These are phyloP conservation scores for Trachymyrmex septentrionalis DNA, from an alignment of 1,140 invertebrate species.

Conservation along the genomic window DNA sequence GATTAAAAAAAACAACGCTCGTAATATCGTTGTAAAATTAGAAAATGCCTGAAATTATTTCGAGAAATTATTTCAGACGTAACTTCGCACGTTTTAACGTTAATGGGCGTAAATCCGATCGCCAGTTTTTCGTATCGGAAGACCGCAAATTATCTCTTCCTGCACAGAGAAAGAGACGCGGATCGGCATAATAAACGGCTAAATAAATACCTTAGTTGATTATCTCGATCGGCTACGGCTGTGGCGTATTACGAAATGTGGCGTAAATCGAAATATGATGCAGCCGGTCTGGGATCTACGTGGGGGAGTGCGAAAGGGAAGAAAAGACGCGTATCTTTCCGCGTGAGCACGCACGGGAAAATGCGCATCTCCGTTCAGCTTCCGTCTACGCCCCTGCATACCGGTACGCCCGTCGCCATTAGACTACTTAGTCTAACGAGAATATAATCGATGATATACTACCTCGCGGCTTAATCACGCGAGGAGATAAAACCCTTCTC, in stretches of 20 bases:
- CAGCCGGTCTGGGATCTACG: background rate
- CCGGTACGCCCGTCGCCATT: constrained; percentile 42
- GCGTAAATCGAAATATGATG: constrained; percentile 73
- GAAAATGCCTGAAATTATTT: background rate
- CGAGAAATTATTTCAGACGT: background rate
- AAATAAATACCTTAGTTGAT: constrained; percentile 27
- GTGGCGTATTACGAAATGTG: background rate
- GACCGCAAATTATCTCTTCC: background rate
- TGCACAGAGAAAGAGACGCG: background rate
- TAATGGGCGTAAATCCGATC: background rate
- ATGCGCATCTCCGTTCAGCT: constrained; percentile 40
- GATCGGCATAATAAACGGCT: constrained; percentile 26
- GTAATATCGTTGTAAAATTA: background rate
- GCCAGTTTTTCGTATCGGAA: background rate
- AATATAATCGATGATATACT: constrained; percentile 85
- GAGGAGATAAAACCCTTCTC: constrained; percentile 80
- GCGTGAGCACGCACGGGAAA: constrained; percentile 57
- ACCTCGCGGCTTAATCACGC: constrained; percentile 82
- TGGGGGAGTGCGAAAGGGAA: constrained; percentile 22
- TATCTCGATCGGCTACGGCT: constrained; percentile 56
- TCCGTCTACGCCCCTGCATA: constrained; percentile 19
- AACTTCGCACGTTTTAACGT: background rate
- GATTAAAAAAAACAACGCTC: background rate
- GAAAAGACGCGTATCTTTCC: constrained; percentile 68
- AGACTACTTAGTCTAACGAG: constrained; percentile 81